phyloP scores from a whole-genome alignment of 2,797 vertebrate genomes.

The Sternarchorhynchus goeldii region DNA sequence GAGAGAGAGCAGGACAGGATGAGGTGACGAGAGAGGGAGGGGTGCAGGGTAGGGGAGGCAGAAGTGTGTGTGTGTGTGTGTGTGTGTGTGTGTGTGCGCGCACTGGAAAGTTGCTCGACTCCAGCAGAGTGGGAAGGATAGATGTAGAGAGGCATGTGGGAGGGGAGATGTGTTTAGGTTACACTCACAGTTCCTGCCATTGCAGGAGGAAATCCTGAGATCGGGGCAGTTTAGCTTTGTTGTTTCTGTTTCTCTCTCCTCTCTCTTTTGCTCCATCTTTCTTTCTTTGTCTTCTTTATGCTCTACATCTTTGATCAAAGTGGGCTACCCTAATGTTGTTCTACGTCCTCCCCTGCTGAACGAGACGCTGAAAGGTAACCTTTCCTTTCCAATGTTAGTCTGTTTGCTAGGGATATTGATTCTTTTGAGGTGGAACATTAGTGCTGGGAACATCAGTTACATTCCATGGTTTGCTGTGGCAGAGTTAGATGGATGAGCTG shows the following conservation, averaged over 20 bases:
- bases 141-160: constrained; percentile 52
- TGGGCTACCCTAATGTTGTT: constrained; percentile 27
- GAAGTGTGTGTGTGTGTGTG: constrained; percentile 24
- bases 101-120: constrained; percentile 48
- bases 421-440: constrained; percentile 8
- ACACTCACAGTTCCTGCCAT: constrained; percentile 52
- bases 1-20: not conserved
- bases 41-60: constrained; percentile 24
- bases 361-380: constrained; percentile 58
- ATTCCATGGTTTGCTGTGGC: not conserved
- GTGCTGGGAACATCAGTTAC: not conserved
- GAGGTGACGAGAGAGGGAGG: constrained; percentile 10
- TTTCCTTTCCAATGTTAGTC: constrained; percentile 28
- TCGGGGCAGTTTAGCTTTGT: constrained; percentile 56
- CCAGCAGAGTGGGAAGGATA: constrained; percentile 48
- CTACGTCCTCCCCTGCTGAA: constrained; percentile 34
- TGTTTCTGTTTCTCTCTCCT: constrained; percentile 36
- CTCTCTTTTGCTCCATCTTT: constrained; percentile 18
- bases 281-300: constrained; percentile 29
- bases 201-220: constrained; percentile 64
- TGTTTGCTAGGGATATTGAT: constrained; percentile 26
- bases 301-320: constrained; percentile 40
- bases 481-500: not conserved
- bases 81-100: not conserved
- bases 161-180: constrained; percentile 55